Base-by-base conservation (phyloP, 2,888 invertebrate species). In the Aleiodes testaceus region DNA sequence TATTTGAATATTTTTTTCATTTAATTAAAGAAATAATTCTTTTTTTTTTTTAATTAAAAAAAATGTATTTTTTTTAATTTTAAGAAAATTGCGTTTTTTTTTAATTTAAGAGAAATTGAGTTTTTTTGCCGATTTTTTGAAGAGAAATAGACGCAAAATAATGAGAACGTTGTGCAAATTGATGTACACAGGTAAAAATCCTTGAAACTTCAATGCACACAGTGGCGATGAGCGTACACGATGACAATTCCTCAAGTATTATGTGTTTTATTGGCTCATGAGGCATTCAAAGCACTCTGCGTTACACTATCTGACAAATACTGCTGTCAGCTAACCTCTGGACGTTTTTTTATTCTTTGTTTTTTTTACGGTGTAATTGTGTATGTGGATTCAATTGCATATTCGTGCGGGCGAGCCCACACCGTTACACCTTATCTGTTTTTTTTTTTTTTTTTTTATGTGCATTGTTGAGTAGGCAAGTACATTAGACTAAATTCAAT, bases 351-450 rank as follows among this genome's bases (percentile, higher is more conserved):
- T 22, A 3, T 22, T 26, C 5, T 26, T 26, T 26, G 4, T 26
- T 26, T 26, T 26, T 5, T 26, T 26, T 26, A 26, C 11, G 9
- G 50, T 69, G 47, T 67, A 66, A 26, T 14, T 49, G 45, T 68
- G 49, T 61, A 47, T 61, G 42, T 50, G 26, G 18, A 14, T 45
- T 22, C 59, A 12, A 50, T 61, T 66, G 70, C n/a, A 59, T 44
- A 70, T 36, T 49, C 47, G 49, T 70, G 59, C 59, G 65, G 70
- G 59, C 66, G 59, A 66, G 59, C 66, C 70, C 66, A 61, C 70
- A 70, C 70, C 44, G 59, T 55, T 70, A 66, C 55, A 70, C 66
- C 36, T 68, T 68, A 45, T 66, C 66, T 45, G 47, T 59, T 42
- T 70, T 66, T 59, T 42, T 70, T 36, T 49, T 59, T 42, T 70